A percentile compares a stretch with the other conserved stretches of the same genome.
These are phyloP conservation scores for Menura novaehollandiae DNA, from an alignment of 2,113 vertebrate genomes.

Conservation along the genomic window DNA sequence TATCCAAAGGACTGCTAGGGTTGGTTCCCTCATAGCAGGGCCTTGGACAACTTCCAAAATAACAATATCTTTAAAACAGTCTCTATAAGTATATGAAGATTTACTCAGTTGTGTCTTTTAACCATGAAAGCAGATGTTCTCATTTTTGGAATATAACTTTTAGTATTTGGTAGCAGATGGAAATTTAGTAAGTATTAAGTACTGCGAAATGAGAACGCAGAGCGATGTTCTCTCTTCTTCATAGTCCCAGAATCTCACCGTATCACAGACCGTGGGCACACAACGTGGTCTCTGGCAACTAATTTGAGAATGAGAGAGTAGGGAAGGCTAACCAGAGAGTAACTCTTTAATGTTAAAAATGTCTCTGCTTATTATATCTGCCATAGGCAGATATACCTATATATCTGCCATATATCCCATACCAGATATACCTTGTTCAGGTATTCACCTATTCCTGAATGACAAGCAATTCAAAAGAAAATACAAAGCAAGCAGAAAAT, in stretches of 20 bases:
- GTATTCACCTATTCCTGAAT: background rate
- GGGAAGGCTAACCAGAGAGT: background rate
- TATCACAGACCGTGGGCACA: background rate
- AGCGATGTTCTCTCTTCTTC: background rate
- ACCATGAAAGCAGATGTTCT: background rate
- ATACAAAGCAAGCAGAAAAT: background rate
- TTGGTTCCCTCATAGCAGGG: background rate
- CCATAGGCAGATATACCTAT: too few species aligned
- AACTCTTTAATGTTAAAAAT: background rate
- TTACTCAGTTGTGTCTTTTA: background rate
- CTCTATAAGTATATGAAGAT: background rate
- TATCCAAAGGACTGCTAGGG: background rate
- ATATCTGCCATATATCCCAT: too few species aligned
- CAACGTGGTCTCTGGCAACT: background rate
- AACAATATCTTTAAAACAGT: background rate
- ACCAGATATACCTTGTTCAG: background rate
- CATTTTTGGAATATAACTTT: background rate
- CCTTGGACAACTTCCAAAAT: background rate
- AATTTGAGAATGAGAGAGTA: background rate
- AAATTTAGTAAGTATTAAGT: background rate
- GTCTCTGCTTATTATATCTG: background rate
- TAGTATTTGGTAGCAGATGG: background rate
- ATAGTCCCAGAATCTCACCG: background rate
- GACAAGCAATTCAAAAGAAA: background rate
- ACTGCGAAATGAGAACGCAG: background rate